These are phyloP conservation scores for Bufo bufo DNA, from an alignment of 2,113 vertebrate genomes.

Conservation along the genomic window DNA sequence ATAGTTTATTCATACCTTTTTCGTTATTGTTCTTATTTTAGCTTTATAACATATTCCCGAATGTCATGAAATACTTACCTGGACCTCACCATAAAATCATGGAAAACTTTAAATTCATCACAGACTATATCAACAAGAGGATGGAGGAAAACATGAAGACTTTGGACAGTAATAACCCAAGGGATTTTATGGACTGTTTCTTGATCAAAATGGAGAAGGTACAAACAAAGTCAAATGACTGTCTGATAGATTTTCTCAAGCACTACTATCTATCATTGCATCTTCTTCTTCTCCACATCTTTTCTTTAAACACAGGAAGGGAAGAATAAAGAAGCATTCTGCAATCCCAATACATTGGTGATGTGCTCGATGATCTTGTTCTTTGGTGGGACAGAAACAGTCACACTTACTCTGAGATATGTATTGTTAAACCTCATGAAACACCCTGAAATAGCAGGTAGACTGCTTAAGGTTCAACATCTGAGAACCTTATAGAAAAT, in stretches of 20 bases:
- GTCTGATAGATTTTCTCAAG: no score
- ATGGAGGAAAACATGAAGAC: slow-evolving; percentile 59
- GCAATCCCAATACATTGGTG: not conserved
- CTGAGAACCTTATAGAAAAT: no score
- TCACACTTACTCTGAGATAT: not conserved
- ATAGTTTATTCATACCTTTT: no score
- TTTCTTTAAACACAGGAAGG: not conserved
- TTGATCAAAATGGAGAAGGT: slow-evolving; percentile 67
- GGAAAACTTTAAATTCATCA: slow-evolving; percentile 56
- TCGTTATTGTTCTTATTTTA: slow-evolving; percentile 30
- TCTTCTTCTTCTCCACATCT: not conserved
- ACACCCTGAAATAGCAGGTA: not conserved
- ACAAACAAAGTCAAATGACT: not conserved
- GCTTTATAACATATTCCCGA: slow-evolving; percentile 69
- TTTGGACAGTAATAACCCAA: slow-evolving; percentile 64
- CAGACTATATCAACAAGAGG: slow-evolving; percentile 60
- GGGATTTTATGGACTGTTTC: slow-evolving; percentile 69
- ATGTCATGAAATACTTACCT: slow-evolving; percentile 61
- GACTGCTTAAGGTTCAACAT: not conserved
- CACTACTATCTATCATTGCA: not conserved
- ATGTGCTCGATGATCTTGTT: not conserved
- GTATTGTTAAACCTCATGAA: not conserved
- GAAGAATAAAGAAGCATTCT: not conserved
- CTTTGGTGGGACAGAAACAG: slow-evolving; percentile 1
- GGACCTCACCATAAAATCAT: slow-evolving; percentile 63